Base-by-base conservation (phyloP, 35 echinoderm and acorn worm species). In the Diadema setosum region DNA sequence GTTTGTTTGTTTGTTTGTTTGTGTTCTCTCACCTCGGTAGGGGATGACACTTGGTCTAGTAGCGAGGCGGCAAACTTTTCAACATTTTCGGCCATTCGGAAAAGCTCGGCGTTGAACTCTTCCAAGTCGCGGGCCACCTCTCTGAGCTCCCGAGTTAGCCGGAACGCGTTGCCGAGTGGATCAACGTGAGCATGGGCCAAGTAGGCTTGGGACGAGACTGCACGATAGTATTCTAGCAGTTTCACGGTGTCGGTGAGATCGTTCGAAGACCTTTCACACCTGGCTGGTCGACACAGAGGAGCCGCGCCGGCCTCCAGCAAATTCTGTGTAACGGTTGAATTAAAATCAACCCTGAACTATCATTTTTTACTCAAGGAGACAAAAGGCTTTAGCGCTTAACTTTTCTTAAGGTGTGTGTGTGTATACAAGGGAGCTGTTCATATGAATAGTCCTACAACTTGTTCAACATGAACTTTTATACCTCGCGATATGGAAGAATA, bases 51-150 rank as follows among this genome's bases (percentile, higher is more conserved):
- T 25, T 78, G 73, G 44, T 78, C 37, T 24, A 78, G 44, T 3
- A 78, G 23, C 12, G 73, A 43, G 39, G 73, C 73, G 29, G 73
- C 29, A 78, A 78, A 78, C 44, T 36, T 42, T 44, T 78, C 35
- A 5, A 78, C 73, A 24, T 78, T 78, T 41, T 78, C 73, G 7
- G 73, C 73, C 73, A 78, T 78, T 14, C 18, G 11, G 12, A n/a
- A 78, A 36, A 78, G 25, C 20, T 78, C 73, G 39, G 73, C 73
- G 11, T 78, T 78, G 37, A 78, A 78, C 73, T 78, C 73, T 20
- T 78, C 35, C 73, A 26, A 78, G 35, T 39, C 40, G 73, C 44
- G 24, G 2, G 35, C 73, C 33, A 78, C 15, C 37, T 78, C 40
- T 20, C 73, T 39, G n/a, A 78, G 73, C 73, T 44, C 25, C 37